phyloP scores from a whole-genome alignment of 2,888 invertebrate species.

The Eupeodes latifasciatus region DNA sequence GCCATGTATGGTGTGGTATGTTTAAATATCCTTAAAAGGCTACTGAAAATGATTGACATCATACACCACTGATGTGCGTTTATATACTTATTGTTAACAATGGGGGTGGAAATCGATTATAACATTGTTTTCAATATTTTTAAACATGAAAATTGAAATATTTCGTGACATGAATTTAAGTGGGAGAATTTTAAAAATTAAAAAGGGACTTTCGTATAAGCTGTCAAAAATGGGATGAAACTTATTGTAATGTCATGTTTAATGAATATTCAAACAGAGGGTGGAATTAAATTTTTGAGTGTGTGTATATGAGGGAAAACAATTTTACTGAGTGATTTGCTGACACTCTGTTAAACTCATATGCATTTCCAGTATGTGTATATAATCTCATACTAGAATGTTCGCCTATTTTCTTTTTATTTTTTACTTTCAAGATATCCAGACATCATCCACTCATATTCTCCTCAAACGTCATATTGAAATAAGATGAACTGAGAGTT shows the following conservation, averaged over 20 bases:
- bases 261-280: background rate
- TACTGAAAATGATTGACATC: slow-evolving; percentile 21
- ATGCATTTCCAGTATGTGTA: too few species aligned
- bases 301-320: too few species aligned
- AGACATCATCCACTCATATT: too few species aligned
- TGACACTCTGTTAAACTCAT: too few species aligned
- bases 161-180: slow-evolving; percentile 46
- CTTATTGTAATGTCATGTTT: slow-evolving; percentile 19
- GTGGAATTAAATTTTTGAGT: background rate
- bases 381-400: too few species aligned
- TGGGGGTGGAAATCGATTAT: slow-evolving; percentile 73
- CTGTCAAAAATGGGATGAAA: slow-evolving; percentile 36
- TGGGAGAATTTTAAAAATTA: slow-evolving; percentile 27
- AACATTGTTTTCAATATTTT: slow-evolving; percentile 35
- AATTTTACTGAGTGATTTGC: too few species aligned
- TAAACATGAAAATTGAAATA: slow-evolving; percentile 42
- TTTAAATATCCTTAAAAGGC: background rate
- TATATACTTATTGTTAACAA: slow-evolving; percentile 36
- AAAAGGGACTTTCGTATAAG: slow-evolving; percentile 20
- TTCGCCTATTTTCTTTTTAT: too few species aligned
- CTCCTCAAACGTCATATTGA: too few species aligned
- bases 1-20: slow-evolving; percentile 30
- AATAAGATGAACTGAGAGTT: background rate
- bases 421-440: too few species aligned
- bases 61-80: background rate